These are phyloP conservation scores for Agrypnus murinus DNA, from an alignment of 2,888 invertebrate species.

Conservation along the genomic window DNA sequence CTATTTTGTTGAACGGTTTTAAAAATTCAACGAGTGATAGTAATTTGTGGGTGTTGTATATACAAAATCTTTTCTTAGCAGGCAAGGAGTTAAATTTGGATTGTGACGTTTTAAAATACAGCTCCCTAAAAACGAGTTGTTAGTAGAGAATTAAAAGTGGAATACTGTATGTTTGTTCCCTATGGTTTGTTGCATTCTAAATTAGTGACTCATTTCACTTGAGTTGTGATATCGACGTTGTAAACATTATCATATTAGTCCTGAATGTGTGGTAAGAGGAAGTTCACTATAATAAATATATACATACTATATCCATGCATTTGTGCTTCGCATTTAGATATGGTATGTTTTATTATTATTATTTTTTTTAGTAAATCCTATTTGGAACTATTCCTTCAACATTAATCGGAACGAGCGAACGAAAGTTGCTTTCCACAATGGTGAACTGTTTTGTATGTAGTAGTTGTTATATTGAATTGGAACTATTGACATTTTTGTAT, in stretches of 20 bases:
- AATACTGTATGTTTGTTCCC: constrained; percentile 50
- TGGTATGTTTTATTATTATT: too few relatives aligned
- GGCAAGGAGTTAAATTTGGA: constrained; percentile 46
- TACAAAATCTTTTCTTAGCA: constrained; percentile 36
- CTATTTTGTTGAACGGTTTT: too few relatives aligned
- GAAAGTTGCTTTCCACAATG: too few relatives aligned
- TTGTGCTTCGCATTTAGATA: background rate
- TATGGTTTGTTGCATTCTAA: constrained; percentile 59
- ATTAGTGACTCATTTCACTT: constrained; percentile 61
- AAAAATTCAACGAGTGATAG: constrained; percentile 4
- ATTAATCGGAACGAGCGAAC: too few relatives aligned
- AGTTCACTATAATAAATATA: too few relatives aligned
- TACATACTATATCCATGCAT: too few relatives aligned
- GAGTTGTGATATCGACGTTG: constrained; percentile 58
- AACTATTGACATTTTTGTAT: constrained; percentile 43
- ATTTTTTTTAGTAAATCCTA: too few relatives aligned
- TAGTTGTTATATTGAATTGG: background rate
- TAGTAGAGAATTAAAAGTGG: constrained; percentile 44
- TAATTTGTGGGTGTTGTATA: constrained; percentile 37
- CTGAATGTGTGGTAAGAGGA: background rate
- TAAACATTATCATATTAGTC: constrained; percentile 40
- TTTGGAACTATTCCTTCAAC: too few relatives aligned
- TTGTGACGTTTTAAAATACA: constrained; percentile 47
- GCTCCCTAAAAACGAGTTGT: constrained; percentile 48
- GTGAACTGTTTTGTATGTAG: too few relatives aligned